Evolutionary conservation across 1,140 invertebrate genomes (phyloP).

Genomic region (Papilio helenus): DNA sequence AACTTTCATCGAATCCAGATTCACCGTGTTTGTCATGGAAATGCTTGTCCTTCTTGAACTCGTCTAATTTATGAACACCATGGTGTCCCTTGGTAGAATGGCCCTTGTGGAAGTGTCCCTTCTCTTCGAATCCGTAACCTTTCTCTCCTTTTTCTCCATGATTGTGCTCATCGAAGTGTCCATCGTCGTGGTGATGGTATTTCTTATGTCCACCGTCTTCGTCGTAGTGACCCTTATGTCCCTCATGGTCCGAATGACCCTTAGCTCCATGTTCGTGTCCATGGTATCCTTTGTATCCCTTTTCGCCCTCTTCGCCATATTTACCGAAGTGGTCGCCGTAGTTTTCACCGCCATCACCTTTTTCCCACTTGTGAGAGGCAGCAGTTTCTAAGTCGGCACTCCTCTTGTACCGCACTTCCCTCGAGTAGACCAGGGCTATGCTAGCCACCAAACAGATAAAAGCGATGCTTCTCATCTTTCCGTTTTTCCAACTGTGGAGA

Average conservation of each 20-base stretch:
- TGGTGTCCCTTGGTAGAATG: conserved; percentile 90
- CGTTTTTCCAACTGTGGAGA: conserved; percentile 57
- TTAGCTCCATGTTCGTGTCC: conserved; percentile 87
- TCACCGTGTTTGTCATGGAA: conserved; percentile 91
- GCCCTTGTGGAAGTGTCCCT: conserved; percentile 88
- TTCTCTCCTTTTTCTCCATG: conserved; percentile 87
- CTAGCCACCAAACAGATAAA: conserved; percentile 57
- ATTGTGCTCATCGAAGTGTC: conserved; percentile 88
- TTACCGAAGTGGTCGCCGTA: conserved; percentile 78
- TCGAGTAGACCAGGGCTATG: conserved; percentile 54
- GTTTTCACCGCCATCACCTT: conserved; percentile 82
- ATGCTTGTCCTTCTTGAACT: conserved; percentile 84
- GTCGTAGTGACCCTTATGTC: conserved; percentile 87
- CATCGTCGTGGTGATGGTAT: conserved; percentile 88
- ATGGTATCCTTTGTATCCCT: conserved; percentile 85
- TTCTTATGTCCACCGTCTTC: conserved; percentile 89
- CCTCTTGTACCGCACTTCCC: conserved; percentile 64
- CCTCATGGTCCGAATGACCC: conserved; percentile 88
- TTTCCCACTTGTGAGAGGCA: conserved; percentile 83
- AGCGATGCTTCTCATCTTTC: conserved; percentile 65
- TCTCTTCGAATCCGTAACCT: conserved; percentile 84
- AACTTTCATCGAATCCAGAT: conserved; percentile 87
- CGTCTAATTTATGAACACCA: conserved; percentile 89
- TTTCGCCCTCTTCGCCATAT: conserved; percentile 78
- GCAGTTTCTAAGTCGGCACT: conserved; percentile 83